Conservation (phyloP, 2,888 invertebrate genomes). For the Omphaloscelis lunosa region DNA sequence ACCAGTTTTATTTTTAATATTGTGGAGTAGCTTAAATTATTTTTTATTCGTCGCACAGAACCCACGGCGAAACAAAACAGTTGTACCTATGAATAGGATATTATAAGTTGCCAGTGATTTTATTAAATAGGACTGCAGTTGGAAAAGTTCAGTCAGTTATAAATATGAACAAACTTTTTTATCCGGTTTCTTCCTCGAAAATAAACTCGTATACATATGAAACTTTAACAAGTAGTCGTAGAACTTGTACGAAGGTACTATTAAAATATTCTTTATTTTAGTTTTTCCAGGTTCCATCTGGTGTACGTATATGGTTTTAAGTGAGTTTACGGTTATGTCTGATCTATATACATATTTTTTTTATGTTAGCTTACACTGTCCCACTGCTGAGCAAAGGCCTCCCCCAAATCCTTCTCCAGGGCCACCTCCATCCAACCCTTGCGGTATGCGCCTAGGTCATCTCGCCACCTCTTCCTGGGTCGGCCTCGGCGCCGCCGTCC, state of each 20-base stretch:
- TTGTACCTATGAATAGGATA: not conserved
- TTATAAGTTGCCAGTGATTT: conserved; percentile 14
- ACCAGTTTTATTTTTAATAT: not conserved
- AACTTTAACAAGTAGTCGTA: conserved; percentile 8
- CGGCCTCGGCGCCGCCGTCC: no score
- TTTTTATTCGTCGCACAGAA: not conserved
- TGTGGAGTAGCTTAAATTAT: not conserved
- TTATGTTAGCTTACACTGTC: no score
- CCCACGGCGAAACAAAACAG: not conserved
- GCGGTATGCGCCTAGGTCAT: no score
- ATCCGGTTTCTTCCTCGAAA: conserved; percentile 22
- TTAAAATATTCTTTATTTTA: conserved; percentile 19
- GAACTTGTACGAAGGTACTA: not conserved
- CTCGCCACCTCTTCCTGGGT: no score
- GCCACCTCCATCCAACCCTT: no score
- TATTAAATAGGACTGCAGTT: conserved; percentile 16
- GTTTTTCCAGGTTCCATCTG: not conserved
- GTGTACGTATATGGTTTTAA: not conserved
- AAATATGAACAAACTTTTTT: conserved; percentile 42
- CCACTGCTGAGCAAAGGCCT: no score
- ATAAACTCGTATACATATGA: conserved; percentile 1
- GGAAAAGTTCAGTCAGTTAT: conserved; percentile 5
- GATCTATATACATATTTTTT: no score
- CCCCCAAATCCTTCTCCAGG: no score
- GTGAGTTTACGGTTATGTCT: not conserved